Evolutionary conservation across 2,113 vertebrate species (phyloP), one percentile per base, ranked within the genome.

Genomic region (Meleagris gallopavo): DNA sequence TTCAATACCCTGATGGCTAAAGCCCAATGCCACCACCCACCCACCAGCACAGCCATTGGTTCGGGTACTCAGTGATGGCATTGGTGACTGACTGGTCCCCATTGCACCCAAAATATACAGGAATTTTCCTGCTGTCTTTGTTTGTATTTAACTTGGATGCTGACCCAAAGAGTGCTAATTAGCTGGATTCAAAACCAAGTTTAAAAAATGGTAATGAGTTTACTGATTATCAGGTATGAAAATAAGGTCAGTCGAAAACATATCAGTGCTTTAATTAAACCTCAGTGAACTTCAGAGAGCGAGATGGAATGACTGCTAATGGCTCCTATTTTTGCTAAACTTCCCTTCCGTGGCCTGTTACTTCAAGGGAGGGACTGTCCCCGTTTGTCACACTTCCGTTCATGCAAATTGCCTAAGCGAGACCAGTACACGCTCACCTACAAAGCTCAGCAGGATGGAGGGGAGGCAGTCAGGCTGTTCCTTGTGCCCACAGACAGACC

Each of bases 341-440:
- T 95, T 96, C 93, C 92, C 95, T 94, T 97, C 96, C 97, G 97
- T 90, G 97, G 97, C 97, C 90, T 97, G 91, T 57, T 72, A 95
- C 97, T 97, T 97, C 91, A 97, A 97, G 94, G 93, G 57, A 75
- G 98, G 98, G 98, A 95, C 97, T 91, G 97, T 97, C 98, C 98
- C 98, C 21, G 1, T 65, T 79, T 94, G 93, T 93, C 95, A 94
- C 93, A 86, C 96, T 97, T 98, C 97, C 96, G 84, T 79, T 97
- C 93, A 97, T 97, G 98, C 96, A 98, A 98, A 98, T 98, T 30
- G 27, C 64, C 54, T 25, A 27, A 92, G 74, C 4, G 3, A 89
- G 88, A 85, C 69, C n/a, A 36, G 83, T 12, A 52, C 40, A 72
- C 7, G 4, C 64, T 85, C 79, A 82, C 89, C 57, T 50, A 85